Percentiles rank a stretch among this genome's conserved stretches.
These are phyloP conservation scores for Cabera pusaria DNA, from an alignment of 2,888 invertebrate species.

Conservation along the genomic window DNA sequence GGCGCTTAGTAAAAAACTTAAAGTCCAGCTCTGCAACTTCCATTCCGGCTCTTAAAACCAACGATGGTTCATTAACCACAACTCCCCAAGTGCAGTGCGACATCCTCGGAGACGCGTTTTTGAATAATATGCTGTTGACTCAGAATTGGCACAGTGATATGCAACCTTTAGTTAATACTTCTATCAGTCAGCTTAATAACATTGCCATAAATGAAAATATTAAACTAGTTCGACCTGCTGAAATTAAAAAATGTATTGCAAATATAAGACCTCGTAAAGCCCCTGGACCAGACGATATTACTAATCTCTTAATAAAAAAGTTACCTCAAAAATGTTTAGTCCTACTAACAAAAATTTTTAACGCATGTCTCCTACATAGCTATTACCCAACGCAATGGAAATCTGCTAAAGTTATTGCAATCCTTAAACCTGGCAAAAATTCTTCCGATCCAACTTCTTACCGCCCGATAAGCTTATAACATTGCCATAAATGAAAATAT, in stretches of 20 bases:
- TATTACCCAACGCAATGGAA: constrained; percentile 10
- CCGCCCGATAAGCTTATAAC: too few relatives aligned
- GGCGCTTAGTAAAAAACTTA: too few relatives aligned
- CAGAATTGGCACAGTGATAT: neutral
- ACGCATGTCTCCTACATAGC: constrained; percentile 1
- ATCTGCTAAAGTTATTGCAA: constrained; percentile 6
- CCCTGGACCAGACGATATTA: constrained; percentile 8
- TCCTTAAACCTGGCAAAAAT: constrained; percentile 9
- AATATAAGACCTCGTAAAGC: neutral
- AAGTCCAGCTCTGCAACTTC: too few relatives aligned
- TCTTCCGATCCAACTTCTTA: constrained; percentile 1
- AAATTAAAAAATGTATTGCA: neutral
- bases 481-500: too few relatives aligned
- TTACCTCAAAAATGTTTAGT: constrained; percentile 6
- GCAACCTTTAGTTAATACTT: neutral
- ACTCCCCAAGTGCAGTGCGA: neutral
- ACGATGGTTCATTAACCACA: too few relatives aligned
- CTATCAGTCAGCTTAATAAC: neutral
- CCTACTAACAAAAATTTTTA: constrained; percentile 5
- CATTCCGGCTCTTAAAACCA: too few relatives aligned
- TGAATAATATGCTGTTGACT: neutral
- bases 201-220: neutral
- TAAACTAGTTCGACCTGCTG: neutral
- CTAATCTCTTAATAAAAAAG: constrained; percentile 6
- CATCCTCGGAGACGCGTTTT: neutral